Evolutionary conservation across 2,797 vertebrate genomes (phyloP).

Genomic region (Thalassophryne amazonica): DNA sequence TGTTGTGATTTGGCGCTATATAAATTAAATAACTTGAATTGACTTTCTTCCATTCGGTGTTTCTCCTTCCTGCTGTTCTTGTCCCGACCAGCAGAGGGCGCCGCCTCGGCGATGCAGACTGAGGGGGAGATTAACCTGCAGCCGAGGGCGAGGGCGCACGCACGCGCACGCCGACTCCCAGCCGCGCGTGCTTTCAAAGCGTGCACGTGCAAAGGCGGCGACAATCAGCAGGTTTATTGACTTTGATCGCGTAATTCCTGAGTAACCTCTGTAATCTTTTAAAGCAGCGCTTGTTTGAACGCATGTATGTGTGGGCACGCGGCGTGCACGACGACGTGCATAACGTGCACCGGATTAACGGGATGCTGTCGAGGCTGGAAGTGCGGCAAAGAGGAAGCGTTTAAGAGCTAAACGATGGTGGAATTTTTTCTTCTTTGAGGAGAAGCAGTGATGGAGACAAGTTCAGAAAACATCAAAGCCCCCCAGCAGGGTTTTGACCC

Average conservation of each 20-base stretch:
- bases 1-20: too few relatives aligned
- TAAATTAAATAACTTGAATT: too few relatives aligned
- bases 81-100: slow-evolving; percentile 75
- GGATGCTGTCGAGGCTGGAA: slow-evolving; percentile 43
- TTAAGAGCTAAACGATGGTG: slow-evolving; percentile 39
- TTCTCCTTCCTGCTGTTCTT: slow-evolving; percentile 39
- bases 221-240: slow-evolving; percentile 67
- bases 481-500: too few relatives aligned
- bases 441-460: too few relatives aligned
- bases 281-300: slow-evolving; percentile 73
- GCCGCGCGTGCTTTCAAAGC: slow-evolving; percentile 24
- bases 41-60: background rate
- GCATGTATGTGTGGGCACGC: slow-evolving; percentile 44
- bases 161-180: slow-evolving; percentile 28
- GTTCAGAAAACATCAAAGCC: too few relatives aligned
- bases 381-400: slow-evolving; percentile 40
- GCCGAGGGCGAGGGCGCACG: slow-evolving; percentile 51
- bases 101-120: slow-evolving; percentile 58
- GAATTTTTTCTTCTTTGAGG: too few relatives aligned
- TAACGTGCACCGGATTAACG: slow-evolving; percentile 50
- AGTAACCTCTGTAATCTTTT: slow-evolving; percentile 83
- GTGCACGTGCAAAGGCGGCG: slow-evolving; percentile 35
- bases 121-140: slow-evolving; percentile 79
- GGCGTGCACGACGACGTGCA: slow-evolving; percentile 20
- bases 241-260: slow-evolving; percentile 83